phyloP scores from a whole-genome alignment of 2,113 vertebrate genomes.

The Microcebus ravelobensis region DNA sequence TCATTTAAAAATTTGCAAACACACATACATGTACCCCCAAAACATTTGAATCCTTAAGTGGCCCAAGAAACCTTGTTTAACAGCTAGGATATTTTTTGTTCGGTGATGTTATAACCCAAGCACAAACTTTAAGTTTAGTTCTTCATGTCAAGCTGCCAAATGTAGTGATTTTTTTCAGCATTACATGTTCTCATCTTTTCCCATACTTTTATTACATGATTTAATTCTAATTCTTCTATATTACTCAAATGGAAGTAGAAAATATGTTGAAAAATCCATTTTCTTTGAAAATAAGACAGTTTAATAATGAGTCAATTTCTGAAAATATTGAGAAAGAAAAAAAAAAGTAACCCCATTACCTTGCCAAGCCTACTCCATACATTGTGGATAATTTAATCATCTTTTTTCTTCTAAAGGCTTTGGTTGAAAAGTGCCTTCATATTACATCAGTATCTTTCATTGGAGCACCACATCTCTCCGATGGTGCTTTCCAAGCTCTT shows the following conservation, averaged over 20 bases:
- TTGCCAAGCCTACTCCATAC: not conserved
- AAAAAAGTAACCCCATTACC: not conserved
- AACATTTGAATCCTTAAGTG: constrained; percentile 9
- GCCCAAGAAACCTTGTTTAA: not conserved
- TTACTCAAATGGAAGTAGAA: constrained; percentile 28
- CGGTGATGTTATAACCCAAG: not conserved
- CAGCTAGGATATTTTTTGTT: constrained; percentile 10
- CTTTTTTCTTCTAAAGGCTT: constrained; percentile 80
- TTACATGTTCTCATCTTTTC: constrained; percentile 21
- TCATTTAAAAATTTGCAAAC: not conserved
- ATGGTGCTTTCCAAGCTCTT: constrained; percentile 85
- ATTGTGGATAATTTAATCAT: not conserved
- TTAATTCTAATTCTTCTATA: constrained; percentile 32
- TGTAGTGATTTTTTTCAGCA: not conserved
- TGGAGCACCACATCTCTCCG: constrained; percentile 87
- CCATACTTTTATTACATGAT: not conserved
- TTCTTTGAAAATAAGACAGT: constrained; percentile 44
- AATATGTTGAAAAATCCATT: constrained; percentile 7
- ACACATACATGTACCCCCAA: not conserved
- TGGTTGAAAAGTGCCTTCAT: constrained; percentile 84
- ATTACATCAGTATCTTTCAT: constrained; percentile 85
- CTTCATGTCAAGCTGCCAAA: not conserved
- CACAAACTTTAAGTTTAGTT: not conserved
- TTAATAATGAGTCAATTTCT: not conserved
- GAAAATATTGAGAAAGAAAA: not conserved